Percentiles rank a stretch among this genome's conserved stretches.
Evolutionary conservation across 2,113 vertebrate species (phyloP).

Genomic region (Chlorodrepanis virens): DNA sequence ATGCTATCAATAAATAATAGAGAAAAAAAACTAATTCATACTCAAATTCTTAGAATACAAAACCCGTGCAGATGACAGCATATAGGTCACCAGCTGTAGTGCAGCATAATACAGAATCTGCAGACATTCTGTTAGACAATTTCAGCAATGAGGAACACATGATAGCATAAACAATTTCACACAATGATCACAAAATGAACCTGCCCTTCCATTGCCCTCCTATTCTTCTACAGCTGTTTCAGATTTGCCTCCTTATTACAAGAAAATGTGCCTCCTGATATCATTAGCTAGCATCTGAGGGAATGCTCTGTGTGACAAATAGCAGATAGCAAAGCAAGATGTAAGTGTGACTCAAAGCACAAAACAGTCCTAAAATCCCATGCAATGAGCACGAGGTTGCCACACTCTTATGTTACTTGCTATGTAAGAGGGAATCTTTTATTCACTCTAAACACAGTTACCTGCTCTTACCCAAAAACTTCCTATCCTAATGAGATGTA

Average conservation of each 20-base stretch:
- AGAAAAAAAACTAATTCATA: slow-evolving; percentile 40
- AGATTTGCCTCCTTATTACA: slow-evolving; percentile 12
- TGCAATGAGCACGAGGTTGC: background rate
- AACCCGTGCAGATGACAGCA: slow-evolving; percentile 24
- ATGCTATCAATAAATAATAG: slow-evolving; percentile 48
- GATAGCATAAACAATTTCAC: slow-evolving; percentile 35
- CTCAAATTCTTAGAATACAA: slow-evolving; percentile 30
- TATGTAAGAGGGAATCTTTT: background rate
- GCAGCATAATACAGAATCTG: slow-evolving; percentile 22
- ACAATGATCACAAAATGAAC: slow-evolving; percentile 53
- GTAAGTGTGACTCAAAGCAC: background rate
- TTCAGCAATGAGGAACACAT: slow-evolving; percentile 35
- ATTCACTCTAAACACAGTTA: background rate
- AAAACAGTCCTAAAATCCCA: background rate
- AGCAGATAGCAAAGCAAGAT: background rate
- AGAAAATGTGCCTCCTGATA: background rate
- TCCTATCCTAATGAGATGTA: background rate
- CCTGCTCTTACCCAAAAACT: background rate
- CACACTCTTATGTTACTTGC: background rate
- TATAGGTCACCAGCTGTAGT: slow-evolving; percentile 63
- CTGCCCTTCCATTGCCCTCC: slow-evolving; percentile 42
- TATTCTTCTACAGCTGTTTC: slow-evolving; percentile 27
- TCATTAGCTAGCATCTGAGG: background rate
- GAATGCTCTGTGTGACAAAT: background rate
- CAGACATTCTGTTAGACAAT: slow-evolving; percentile 14